Base-by-base conservation (phyloP, 2,113 vertebrate species). In the Oreochromis spilurus region DNA sequence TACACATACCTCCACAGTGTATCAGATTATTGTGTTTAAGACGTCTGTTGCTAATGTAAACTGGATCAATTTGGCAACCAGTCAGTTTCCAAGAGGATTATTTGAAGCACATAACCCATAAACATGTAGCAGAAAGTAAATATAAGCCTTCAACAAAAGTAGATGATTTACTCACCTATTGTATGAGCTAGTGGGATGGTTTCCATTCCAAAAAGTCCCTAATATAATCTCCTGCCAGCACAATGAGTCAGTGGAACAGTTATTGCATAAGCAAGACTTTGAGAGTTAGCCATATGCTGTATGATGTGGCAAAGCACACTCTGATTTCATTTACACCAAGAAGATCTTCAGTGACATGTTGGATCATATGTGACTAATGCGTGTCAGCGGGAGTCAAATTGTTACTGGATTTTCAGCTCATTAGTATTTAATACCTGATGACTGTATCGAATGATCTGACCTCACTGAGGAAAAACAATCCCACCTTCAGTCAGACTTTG, bases 201-300 rank as follows among this genome's bases (percentile, higher is more conserved):
- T 70, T 77, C 84, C 60, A 84, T 89, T 93, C 70, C 70, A 87
- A 90, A 94, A 95, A 86, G 87, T 91, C 90, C 87, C 89, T 81
- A 88, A 89, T 89, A 89, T 87, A 87, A 90, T 87, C 82, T 85
- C 5, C 86, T 85, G 93, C 93, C 93, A 95, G 83, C 65, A 6
- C 50, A 81, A 54, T 94, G 90, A 95, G 86, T 94, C 89, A 94
- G 53, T 90, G 94, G 91, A 94, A 89, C 90, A 87, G 87, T 34
- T 82, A 86, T 92, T 95, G 85, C 90, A 92, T 93, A 93, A 94
- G 40, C 36, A 34, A 52, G 40, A 40, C 84, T 89, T 67, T 84
- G 60, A 90, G 87, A 89, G 60, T 62, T 58, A 62, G 82, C 84
- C 31, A 16, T 88, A 60, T 85, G 79, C 78, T 84, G 85, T 84